Evolutionary conservation across 2,113 vertebrate species (phyloP), one percentile per base, ranked within the genome.

Genomic region (Pteronura brasiliensis): DNA sequence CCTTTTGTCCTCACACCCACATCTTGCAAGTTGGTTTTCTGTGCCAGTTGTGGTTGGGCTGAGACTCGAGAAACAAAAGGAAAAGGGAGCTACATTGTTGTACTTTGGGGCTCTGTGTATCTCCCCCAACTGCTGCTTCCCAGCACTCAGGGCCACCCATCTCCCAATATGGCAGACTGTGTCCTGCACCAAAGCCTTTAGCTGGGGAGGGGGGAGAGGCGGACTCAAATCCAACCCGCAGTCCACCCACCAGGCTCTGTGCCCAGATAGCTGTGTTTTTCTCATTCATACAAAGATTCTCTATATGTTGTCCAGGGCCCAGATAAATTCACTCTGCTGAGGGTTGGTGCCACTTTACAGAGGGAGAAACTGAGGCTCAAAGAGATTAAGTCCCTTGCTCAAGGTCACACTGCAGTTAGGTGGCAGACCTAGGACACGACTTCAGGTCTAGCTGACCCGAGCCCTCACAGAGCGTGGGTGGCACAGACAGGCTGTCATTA

Each of bases 101-200:
- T 2, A 42, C 34, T 15, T 0, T 3, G 61, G 21, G 5, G 1
- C 15, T 36, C 65, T 17, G 25, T 18, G 39, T 2, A 17, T 14
- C 27, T 52, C 4, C 12, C 18, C 7, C 25, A 36, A 14, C 20
- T 13, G 39, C 20, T 21, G 12, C n/a, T 6, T 7, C 10, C 8
- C 42, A 3, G 36, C 0, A 13, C n/a, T 74, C n/a, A 11, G 31
- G 59, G 47, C 42, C 52, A 18, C 49, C 3, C 2, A 1, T 14
- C 17, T 13, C 34, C 39, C 17, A 4, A 10, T 7, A 8, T 34
- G 0, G 6, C 61, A 18, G n/a, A 52, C 14, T 1, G 25, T 3
- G 20, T 4, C 1, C 17, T 5, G 25, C 27, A 12, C 74, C 44
- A 20, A 25, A 15, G 12, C 2, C 1, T 36, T 31, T 67, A 84